phyloP scores from a whole-genome alignment of 2,888 invertebrate species.

The Euplexia lucipara region DNA sequence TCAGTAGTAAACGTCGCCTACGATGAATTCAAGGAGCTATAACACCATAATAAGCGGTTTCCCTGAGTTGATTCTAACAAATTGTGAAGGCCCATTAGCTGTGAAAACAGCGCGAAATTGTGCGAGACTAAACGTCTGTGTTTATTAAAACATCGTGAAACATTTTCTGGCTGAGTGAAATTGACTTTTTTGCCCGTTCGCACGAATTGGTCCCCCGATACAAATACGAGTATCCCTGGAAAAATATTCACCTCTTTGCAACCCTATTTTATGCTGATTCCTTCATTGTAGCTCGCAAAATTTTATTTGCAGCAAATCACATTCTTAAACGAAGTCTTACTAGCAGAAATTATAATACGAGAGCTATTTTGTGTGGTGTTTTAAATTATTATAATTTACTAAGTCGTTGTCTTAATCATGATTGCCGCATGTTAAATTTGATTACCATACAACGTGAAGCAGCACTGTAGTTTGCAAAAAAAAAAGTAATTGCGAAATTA shows the following conservation, averaged over 20 bases:
- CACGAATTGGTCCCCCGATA: conserved; percentile 1
- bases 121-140: conserved; percentile 20
- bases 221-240: conserved; percentile 1
- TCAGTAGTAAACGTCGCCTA: conserved; percentile 46
- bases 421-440: too few species aligned
- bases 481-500: too few species aligned
- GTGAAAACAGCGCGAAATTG: conserved; percentile 44
- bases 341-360: too few species aligned
- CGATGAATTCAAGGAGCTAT: conserved; percentile 28
- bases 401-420: too few species aligned
- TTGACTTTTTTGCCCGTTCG: conserved; percentile 28
- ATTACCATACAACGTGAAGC: too few species aligned
- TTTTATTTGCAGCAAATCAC: too few species aligned
- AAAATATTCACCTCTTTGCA: not conserved
- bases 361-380: too few species aligned
- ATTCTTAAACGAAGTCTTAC: too few species aligned
- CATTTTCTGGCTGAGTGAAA: conserved; percentile 29
- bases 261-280: too few species aligned
- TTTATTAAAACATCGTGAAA: conserved; percentile 44
- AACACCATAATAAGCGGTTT: conserved; percentile 49
- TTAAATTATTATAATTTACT: too few species aligned
- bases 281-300: too few species aligned
- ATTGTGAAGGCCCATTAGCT: conserved; percentile 37
- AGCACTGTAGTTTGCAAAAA: too few species aligned
- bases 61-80: conserved; percentile 43